phyloP scores from a whole-genome alignment of 2,888 invertebrate genomes.

The Pristionchus exspectatus region DNA sequence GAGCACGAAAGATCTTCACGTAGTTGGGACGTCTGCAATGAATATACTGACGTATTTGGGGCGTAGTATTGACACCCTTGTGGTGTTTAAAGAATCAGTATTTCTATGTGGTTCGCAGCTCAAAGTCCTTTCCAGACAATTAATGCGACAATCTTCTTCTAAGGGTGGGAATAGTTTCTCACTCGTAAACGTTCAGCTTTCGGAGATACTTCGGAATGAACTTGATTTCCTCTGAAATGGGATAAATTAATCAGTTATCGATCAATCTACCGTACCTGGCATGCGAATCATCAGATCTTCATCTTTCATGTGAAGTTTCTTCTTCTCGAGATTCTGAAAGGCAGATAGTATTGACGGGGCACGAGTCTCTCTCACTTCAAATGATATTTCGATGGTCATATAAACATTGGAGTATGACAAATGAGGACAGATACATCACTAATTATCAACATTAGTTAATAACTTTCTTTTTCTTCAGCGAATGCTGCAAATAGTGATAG shows the following conservation, averaged over 20 bases:
- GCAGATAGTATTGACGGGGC: background rate
- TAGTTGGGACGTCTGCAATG: conserved; percentile 49
- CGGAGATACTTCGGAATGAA: conserved; percentile 40
- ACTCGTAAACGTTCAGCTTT: conserved; percentile 25
- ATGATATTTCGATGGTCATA: no score
- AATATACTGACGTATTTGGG: background rate
- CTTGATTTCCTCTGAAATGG: conserved; percentile 43
- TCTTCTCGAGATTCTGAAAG: conserved; percentile 26
- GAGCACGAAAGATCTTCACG: background rate
- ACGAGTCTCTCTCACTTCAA: no score
- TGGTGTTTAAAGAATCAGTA: no score
- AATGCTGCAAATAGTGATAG: background rate
- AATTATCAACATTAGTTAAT: background rate
- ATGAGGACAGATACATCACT: background rate
- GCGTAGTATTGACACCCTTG: no score
- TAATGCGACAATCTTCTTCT: no score
- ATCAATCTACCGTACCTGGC: conserved; percentile 60
- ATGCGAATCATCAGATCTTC: conserved; percentile 55
- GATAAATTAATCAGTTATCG: conserved; percentile 43
- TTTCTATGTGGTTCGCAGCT: no score
- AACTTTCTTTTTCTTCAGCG: background rate
- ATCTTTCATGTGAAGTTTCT: conserved; percentile 45
- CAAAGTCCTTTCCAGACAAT: no score
- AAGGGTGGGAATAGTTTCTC: no score
- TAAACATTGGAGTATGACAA: no score